Percentiles rank a stretch among this genome's conserved stretches.
These are phyloP conservation scores for Drosophila arizonae DNA, from an alignment of 1,140 invertebrate genomes.

Conservation along the genomic window DNA sequence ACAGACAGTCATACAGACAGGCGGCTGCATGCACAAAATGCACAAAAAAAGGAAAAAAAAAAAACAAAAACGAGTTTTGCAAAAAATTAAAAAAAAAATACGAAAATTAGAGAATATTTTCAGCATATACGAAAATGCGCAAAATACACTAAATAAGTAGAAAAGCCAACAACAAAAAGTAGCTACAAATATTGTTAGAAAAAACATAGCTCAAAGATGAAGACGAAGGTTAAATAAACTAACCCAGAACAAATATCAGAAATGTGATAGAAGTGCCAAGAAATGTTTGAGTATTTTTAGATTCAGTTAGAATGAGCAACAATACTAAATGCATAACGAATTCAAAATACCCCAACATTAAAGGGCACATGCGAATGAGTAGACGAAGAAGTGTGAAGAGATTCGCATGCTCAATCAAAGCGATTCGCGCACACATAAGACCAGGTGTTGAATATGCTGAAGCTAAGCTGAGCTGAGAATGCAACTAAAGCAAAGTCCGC, in stretches of 20 bases:
- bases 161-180: conserved; percentile 63
- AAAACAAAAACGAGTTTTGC: conserved; percentile 71
- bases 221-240: not conserved
- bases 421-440: too few relatives aligned
- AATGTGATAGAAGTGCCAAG: too few relatives aligned
- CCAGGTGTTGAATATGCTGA: too few relatives aligned
- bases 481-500: too few relatives aligned
- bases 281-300: not conserved
- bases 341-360: too few relatives aligned
- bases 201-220: not conserved
- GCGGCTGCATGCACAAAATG: conserved; percentile 64
- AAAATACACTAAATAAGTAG: conserved; percentile 79
- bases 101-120: conserved; percentile 10
- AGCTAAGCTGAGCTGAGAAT: too few relatives aligned
- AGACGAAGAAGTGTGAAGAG: conserved; percentile 48
- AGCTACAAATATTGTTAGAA: not conserved
- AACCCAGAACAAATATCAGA: too few relatives aligned
- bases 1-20: too few relatives aligned
- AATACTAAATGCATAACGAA: too few relatives aligned
- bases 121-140: conserved; percentile 73
- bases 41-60: too few relatives aligned
- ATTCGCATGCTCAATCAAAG: conserved; percentile 67
- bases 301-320: too few relatives aligned
- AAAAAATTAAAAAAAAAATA: conserved; percentile 59
- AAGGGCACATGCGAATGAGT: not conserved